These are phyloP conservation scores for Nematopogon swammerdamellus DNA, from an alignment of 2,888 invertebrate genomes.

Conservation along the genomic window DNA sequence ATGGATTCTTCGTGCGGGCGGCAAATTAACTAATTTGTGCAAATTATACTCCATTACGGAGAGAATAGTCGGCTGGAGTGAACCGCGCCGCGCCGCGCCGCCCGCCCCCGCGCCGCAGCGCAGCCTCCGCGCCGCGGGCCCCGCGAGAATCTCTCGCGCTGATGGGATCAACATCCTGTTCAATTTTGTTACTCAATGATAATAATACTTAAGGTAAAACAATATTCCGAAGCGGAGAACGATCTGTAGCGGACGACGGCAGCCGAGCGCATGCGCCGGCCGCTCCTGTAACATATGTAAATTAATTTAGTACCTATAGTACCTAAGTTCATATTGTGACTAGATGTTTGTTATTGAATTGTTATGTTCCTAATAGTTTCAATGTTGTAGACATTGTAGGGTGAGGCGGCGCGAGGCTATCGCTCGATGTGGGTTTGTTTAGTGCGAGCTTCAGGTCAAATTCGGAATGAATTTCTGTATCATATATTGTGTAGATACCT, in stretches of 20 bases:
- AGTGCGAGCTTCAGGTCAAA: too few relatives aligned
- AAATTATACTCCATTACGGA: background rate
- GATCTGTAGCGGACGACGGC: background rate
- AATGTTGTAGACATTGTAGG: background rate
- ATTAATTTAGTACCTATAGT: background rate
- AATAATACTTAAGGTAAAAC: too few relatives aligned
- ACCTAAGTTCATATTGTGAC: background rate
- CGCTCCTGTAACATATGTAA: background rate
- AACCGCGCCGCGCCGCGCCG: background rate
- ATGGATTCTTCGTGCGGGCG: background rate
- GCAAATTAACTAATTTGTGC: background rate
- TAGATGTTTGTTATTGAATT: conserved; percentile 15
- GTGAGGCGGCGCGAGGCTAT: background rate
- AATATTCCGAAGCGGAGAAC: too few relatives aligned
- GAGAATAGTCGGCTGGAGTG: background rate
- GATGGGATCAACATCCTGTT: too few relatives aligned
- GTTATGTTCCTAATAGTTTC: conserved; percentile 45
- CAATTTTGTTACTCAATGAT: too few relatives aligned
- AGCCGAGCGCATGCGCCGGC: background rate
- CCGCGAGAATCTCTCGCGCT: too few relatives aligned
- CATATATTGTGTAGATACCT: too few relatives aligned
- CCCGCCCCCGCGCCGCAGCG: background rate
- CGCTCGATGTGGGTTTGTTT: too few relatives aligned
- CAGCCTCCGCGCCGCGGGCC: background rate
- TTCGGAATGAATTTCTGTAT: too few relatives aligned